phyloP scores from a whole-genome alignment of 1,140 invertebrate species.

The Lepidotrigona ventralis region DNA sequence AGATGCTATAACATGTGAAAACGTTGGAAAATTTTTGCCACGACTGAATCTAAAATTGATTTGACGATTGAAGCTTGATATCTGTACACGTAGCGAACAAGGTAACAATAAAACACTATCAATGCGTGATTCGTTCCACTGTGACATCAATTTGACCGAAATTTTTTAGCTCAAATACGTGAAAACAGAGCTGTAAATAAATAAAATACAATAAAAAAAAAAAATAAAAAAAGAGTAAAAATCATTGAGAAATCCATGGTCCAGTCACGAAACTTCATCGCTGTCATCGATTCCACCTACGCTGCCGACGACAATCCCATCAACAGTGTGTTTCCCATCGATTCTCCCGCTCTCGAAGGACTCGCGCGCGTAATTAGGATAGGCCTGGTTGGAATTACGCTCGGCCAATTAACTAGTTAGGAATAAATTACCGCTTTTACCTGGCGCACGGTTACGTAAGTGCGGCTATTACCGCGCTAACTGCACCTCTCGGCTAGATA shows the following conservation, averaged over 20 bases:
- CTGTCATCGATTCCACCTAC: constrained; percentile 1
- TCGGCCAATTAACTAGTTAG: constrained; percentile 65
- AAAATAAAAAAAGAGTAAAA: too few species aligned
- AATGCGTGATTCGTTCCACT: too few species aligned
- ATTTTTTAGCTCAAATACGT: too few species aligned
- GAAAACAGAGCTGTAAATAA: too few species aligned
- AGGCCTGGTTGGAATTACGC: constrained; percentile 49
- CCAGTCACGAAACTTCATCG: background rate
- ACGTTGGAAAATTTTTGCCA: too few species aligned
- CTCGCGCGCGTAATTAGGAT: constrained; percentile 53
- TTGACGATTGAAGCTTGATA: too few species aligned
- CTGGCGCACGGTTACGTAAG: constrained; percentile 63
- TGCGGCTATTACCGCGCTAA: constrained; percentile 50
- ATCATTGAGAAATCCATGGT: background rate
- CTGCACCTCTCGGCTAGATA: constrained; percentile 46
- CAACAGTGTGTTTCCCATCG: constrained; percentile 4
- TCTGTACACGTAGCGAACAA: too few species aligned
- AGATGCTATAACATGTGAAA: too few species aligned
- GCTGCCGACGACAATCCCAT: background rate
- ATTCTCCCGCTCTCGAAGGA: constrained; percentile 13
- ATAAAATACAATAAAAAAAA: too few species aligned
- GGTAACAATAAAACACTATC: too few species aligned
- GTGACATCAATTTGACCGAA: too few species aligned
- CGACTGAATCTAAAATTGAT: too few species aligned
- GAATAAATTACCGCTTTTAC: constrained; percentile 63